Evolutionary conservation across 2,113 vertebrate genomes (phyloP).

Genomic region (Chlamydotis undulata): DNA sequence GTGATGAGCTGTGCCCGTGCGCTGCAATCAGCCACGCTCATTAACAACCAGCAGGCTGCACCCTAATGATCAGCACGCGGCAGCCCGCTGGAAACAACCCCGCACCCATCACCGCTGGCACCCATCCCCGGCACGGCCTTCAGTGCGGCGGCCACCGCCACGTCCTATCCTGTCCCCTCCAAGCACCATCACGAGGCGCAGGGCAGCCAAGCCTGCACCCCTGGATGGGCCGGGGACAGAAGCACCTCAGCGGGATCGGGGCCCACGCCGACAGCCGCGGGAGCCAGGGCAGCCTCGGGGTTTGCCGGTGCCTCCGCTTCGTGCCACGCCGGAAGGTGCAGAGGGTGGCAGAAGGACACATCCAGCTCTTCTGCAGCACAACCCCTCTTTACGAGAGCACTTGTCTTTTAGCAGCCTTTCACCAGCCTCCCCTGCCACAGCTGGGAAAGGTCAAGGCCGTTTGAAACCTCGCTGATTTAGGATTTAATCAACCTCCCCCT

Average conservation of each 20-base stretch:
- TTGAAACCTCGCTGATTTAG: background rate
- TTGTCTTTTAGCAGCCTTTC: background rate
- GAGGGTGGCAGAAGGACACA: background rate
- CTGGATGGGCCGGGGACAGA: background rate
- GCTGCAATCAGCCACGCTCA: accelerated
- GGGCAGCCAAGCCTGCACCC: background rate
- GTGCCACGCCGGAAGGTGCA: background rate
- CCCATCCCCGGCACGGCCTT: accelerated
- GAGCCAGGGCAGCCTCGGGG: accelerated
- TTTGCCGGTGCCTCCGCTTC: background rate
- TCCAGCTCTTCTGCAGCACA: background rate
- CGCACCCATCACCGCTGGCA: accelerated
- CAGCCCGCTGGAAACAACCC: background rate
- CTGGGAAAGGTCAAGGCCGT: background rate
- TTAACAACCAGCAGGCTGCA: background rate
- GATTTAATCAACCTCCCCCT: background rate
- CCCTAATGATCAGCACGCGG: background rate
- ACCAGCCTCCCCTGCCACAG: background rate
- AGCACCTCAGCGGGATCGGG: background rate
- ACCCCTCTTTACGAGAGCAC: background rate
- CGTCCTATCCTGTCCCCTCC: background rate
- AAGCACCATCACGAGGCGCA: accelerated
- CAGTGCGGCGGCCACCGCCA: accelerated
- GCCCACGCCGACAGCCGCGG: accelerated
- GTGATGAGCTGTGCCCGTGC: background rate